Evolutionary conservation across 1,140 invertebrate species (phyloP).

Genomic region (Caenorhabditis tropicalis): DNA sequence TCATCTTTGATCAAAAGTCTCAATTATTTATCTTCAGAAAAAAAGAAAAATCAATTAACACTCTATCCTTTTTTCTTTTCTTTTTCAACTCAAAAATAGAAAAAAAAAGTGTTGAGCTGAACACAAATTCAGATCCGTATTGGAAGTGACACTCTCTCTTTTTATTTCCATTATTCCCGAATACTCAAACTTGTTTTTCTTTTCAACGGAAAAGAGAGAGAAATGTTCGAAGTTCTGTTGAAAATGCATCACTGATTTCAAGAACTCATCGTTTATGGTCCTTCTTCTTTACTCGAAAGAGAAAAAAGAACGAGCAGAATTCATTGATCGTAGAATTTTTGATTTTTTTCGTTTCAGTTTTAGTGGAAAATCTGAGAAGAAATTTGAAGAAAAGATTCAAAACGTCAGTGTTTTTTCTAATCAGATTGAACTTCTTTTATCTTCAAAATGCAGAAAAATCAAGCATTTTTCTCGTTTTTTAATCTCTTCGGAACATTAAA

Average conservation of each 20-base stretch:
- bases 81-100: neutral
- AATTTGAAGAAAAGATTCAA: neutral
- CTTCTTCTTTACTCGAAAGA: neutral
- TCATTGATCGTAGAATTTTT: too few relatives aligned
- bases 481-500: too few relatives aligned
- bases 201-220: neutral
- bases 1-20: neutral
- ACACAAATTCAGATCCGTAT: neutral
- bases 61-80: neutral
- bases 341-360: too few relatives aligned
- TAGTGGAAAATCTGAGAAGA: too few relatives aligned
- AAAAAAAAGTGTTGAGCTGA: neutral
- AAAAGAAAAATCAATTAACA: too few relatives aligned
- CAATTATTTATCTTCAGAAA: too few relatives aligned
- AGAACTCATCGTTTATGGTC: too few relatives aligned
- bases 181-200: neutral
- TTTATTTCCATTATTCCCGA: neutral
- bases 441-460: too few relatives aligned
- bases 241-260: neutral
- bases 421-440: too few relatives aligned
- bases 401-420: too few relatives aligned
- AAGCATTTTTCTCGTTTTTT: too few relatives aligned
- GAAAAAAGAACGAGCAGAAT: neutral
- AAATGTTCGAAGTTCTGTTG: neutral
- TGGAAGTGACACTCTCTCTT: neutral